phyloP scores from a whole-genome alignment of 2,888 invertebrate genomes.

The Oscheius myriophilus region DNA sequence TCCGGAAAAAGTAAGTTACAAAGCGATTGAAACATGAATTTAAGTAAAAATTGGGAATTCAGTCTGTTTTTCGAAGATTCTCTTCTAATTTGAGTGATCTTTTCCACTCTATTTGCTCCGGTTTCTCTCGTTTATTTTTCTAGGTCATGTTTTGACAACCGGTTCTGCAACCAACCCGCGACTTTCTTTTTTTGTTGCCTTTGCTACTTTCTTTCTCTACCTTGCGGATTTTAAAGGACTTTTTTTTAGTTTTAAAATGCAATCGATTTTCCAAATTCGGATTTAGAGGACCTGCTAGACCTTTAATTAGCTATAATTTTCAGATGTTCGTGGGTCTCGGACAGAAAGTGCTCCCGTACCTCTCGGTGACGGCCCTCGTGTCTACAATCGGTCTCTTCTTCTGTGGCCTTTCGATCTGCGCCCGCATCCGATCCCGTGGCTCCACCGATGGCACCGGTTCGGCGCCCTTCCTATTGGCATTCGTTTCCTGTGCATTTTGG shows the following conservation, averaged over 20 bases:
- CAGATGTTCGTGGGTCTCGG: slow-evolving; percentile 24
- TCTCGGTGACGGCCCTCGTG: slow-evolving; percentile 61
- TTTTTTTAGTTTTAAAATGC: too few species aligned
- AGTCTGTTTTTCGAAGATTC: too few species aligned
- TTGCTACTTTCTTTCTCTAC: too few species aligned
- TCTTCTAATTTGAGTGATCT: too few species aligned
- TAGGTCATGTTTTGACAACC: neutral
- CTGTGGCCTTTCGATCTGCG: slow-evolving; percentile 66
- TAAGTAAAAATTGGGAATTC: too few species aligned
- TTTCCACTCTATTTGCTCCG: neutral
- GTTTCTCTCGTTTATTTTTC: neutral
- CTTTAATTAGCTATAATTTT: too few species aligned
- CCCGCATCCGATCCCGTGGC: slow-evolving; percentile 55
- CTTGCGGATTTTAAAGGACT: too few species aligned
- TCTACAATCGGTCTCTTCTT: slow-evolving; percentile 65
- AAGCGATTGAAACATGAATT: too few species aligned
- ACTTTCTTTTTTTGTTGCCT: neutral
- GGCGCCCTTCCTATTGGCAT: slow-evolving; percentile 55
- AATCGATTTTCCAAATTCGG: too few species aligned
- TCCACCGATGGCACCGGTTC: slow-evolving; percentile 62
- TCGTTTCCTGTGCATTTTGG: slow-evolving; percentile 81
- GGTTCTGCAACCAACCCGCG: neutral
- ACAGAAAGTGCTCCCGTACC: slow-evolving; percentile 40
- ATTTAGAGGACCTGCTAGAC: too few species aligned
- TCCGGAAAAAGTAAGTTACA: too few species aligned